phyloP scores from a whole-genome alignment of 2,113 vertebrate genomes.

The Oryctolagus cuniculus region DNA sequence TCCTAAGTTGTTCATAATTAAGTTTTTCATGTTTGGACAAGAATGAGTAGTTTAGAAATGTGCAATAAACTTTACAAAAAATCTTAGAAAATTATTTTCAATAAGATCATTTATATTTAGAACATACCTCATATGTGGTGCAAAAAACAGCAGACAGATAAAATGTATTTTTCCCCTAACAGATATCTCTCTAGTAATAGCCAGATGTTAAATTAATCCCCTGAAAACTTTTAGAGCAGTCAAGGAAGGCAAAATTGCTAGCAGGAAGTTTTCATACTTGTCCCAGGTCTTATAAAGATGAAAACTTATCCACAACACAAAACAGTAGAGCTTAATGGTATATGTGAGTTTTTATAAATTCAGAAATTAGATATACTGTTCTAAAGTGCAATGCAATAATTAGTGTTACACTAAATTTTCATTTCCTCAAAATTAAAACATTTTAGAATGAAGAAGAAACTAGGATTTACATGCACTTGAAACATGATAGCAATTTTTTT shows the following conservation, averaged over 20 bases:
- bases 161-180: neutral
- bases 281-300: neutral
- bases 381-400: neutral
- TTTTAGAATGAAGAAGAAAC: neutral
- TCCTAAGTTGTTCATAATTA: constrained; percentile 35
- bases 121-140: neutral
- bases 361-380: constrained; percentile 3
- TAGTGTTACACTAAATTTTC: neutral
- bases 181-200: neutral
- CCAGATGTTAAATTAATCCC: neutral
- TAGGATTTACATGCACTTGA: neutral
- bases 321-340: neutral
- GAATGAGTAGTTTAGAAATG: neutral
- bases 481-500: neutral
- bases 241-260: neutral
- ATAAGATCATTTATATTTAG: constrained; percentile 14
- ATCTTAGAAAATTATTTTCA: neutral
- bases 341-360: neutral
- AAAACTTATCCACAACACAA: constrained; percentile 10
- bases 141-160: neutral
- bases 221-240: neutral
- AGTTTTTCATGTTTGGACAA: neutral
- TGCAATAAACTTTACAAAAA: neutral
- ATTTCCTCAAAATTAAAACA: constrained; percentile 7
- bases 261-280: neutral